Conservation (phyloP, 2,113 vertebrate species). For the Echinops telfairi region DNA sequence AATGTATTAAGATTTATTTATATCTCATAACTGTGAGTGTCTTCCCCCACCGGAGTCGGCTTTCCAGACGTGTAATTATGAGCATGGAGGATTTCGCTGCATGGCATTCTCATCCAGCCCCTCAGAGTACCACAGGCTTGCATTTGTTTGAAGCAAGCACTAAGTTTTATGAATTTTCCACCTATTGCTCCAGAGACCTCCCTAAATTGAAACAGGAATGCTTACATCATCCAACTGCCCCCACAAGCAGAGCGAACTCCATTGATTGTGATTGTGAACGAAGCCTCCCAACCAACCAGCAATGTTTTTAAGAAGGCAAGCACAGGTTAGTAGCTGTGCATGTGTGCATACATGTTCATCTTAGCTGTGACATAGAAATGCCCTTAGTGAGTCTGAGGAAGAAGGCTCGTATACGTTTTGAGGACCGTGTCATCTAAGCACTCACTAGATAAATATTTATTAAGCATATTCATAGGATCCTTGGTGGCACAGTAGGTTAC, state of each 20-base stretch:
- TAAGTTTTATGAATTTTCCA: slow-evolving; percentile 1
- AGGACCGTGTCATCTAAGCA: background rate
- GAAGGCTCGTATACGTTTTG: background rate
- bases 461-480: too few species aligned
- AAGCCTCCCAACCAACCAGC: background rate
- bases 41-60: too few species aligned
- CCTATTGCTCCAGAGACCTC: background rate
- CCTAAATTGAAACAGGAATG: background rate
- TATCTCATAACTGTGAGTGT: too few species aligned
- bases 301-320: background rate
- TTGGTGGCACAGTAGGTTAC: too few species aligned
- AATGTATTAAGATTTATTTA: too few species aligned
- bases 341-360: too few species aligned
- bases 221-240: background rate
- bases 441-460: background rate
- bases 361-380: too few species aligned
- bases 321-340: background rate
- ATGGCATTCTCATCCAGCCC: too few species aligned
- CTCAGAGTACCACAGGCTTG: background rate
- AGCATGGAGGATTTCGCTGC: too few species aligned
- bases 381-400: background rate
- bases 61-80: too few species aligned
- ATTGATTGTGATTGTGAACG: background rate
- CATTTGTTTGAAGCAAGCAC: slow-evolving; percentile 31
- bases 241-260: background rate